Evolutionary conservation across 1,140 invertebrate species (phyloP), one percentile per base, ranked within the genome.

Genomic region (Drosophila rhopaloa): DNA sequence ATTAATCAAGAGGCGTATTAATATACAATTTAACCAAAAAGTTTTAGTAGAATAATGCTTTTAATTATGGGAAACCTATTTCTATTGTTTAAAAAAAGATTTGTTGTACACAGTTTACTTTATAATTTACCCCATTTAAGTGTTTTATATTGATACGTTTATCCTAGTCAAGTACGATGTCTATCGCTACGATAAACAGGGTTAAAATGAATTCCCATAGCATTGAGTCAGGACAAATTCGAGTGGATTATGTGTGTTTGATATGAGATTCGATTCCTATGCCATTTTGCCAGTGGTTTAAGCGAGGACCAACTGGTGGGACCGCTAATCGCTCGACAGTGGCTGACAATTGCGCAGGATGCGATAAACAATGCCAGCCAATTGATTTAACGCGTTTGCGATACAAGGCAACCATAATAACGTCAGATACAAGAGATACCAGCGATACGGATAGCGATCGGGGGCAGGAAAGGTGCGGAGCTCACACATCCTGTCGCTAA

Each of bases 401-500:
- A 54, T 62, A 35, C 61, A 41, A 43, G 35, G 44, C 24, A 46
- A 44, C 47, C 51, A 60, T 53, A 68, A 61, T 40, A 32, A 14
- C n/a, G 47, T 14, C 46, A 19, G 32, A 73, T 29, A n/a, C 10
- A n/a, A 35, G 48, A 24, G 37, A 48, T 16, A 29, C 16, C 29
- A 24, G 3, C 24, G 24, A 24, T 24, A 14, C 32, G 37, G 46
- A 54, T 40, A 24, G 14, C 16, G 32, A n/a, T 41, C 13, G 11
- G n/a, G 16, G 24, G 38, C 29, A n/a, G 16, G 41, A 70, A 51
- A 46, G 48, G 35, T 32, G 43, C 32, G 29, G 10, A 44, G 55
- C 38, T 44, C 46, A 43, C 41, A 56, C 71, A 82, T 82, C 79
- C 79, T 82, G 75, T 62, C 62, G 70, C 74, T 67, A 84, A 80